Percentiles rank a stretch among this genome's conserved stretches.
phyloP scores from a whole-genome alignment of 2,113 vertebrate species.

The Camelus dromedarius region DNA sequence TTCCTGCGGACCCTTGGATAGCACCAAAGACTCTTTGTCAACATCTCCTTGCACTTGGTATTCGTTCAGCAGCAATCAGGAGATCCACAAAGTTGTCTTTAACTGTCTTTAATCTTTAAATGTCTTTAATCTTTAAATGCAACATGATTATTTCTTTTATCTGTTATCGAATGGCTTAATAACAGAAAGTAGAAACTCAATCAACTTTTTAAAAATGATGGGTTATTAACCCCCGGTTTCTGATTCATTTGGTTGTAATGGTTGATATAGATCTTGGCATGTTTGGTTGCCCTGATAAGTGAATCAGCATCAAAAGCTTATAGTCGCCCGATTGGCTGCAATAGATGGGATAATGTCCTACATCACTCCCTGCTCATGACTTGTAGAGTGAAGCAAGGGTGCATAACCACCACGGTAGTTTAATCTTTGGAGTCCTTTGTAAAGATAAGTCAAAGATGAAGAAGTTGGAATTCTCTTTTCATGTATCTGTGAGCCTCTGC shows the following conservation, averaged over 20 bases:
- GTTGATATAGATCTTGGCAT: neutral
- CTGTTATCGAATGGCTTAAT: neutral
- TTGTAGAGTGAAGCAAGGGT: neutral
- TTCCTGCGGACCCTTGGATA: neutral
- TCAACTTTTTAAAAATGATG: neutral
- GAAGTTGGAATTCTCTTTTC: neutral
- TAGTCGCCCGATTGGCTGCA: neutral
- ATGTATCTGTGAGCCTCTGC: neutral
- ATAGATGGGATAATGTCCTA: neutral
- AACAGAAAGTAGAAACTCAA: neutral
- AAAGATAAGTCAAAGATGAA: neutral
- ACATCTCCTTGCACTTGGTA: neutral
- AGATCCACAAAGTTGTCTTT: neutral
- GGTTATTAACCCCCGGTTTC: neutral
- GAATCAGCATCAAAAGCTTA: neutral
- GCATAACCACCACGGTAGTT: neutral
- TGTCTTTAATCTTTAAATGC: neutral
- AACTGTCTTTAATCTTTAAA: constrained; percentile 16
- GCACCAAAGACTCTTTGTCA: neutral
- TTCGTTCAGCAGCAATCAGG: neutral
- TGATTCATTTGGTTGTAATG: neutral
- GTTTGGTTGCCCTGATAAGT: neutral
- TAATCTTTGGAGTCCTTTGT: neutral
- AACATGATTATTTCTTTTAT: neutral
- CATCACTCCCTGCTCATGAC: neutral